Percentiles rank a stretch among this genome's conserved stretches.
phyloP scores from a whole-genome alignment of 2,888 invertebrate genomes.

The Caenorhabditis sulstoni region DNA sequence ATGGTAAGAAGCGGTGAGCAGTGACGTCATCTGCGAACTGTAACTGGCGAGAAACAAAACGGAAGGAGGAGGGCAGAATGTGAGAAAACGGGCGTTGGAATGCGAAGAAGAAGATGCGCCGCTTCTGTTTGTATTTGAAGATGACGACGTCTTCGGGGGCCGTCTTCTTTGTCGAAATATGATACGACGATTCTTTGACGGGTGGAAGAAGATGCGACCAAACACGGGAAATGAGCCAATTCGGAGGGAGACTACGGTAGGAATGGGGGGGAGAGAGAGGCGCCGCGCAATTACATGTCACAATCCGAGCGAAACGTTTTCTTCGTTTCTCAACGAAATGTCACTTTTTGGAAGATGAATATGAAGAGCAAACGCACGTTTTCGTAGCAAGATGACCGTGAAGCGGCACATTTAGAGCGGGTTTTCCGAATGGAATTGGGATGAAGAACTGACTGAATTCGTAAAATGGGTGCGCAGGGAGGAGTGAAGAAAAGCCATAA shows the following conservation, averaged over 20 bases:
- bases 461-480: neutral
- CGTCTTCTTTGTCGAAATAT: conserved; percentile 41
- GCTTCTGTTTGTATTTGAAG: conserved; percentile 44
- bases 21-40: conserved; percentile 47
- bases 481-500: neutral
- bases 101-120: conserved; percentile 27
- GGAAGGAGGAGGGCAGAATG: neutral
- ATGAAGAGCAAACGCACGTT: conserved; percentile 34
- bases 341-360: conserved; percentile 14
- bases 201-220: conserved; percentile 16
- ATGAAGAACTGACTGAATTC: neutral
- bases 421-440: neutral
- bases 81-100: conserved; percentile 17
- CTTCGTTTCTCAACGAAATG: conserved; percentile 1
- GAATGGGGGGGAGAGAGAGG: no score
- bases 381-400: neutral
- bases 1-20: conserved; percentile 57
- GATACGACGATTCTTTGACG: conserved; percentile 39
- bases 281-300: conserved; percentile 38
- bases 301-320: conserved; percentile 25
- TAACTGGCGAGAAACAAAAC: neutral
- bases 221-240: conserved; percentile 56
- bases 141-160: conserved; percentile 30
- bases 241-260: conserved; percentile 3
- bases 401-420: no score